Percentiles rank a stretch among this genome's conserved stretches.
These are phyloP conservation scores for Piaya cayana DNA, from an alignment of 2,113 vertebrate species.

Conservation along the genomic window DNA sequence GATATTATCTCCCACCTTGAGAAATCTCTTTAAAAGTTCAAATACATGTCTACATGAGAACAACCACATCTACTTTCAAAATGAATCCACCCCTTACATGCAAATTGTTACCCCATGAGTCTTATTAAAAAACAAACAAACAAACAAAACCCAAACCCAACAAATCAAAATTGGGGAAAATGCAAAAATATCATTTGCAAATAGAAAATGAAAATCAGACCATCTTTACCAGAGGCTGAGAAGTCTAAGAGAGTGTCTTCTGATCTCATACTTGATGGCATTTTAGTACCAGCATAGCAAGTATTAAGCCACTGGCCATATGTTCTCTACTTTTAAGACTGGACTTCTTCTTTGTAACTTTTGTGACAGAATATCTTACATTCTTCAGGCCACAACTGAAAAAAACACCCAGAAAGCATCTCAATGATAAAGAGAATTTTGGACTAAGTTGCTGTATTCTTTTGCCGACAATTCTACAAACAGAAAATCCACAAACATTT, in stretches of 20 bases:
- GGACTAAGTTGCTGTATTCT: not conserved
- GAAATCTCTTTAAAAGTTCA: not conserved
- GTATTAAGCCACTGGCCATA: too few relatives aligned
- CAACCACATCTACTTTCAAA: not conserved
- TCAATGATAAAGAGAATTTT: not conserved
- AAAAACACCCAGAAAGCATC: not conserved
- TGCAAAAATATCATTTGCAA: not conserved
- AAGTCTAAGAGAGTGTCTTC: not conserved
- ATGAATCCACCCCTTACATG: not conserved
- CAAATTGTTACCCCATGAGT: not conserved
- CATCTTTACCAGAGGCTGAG: not conserved
- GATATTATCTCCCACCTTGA: not conserved
- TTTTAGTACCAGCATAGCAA: not conserved
- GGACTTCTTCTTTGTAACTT: not conserved
- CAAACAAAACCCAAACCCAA: not conserved
- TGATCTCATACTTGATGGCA: not conserved
- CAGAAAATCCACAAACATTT: not conserved
- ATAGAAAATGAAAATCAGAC: not conserved
- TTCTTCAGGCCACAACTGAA: not conserved
- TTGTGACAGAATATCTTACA: not conserved
- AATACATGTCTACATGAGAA: not conserved
- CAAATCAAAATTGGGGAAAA: not conserved
- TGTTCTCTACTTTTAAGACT: not conserved
- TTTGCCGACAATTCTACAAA: not conserved
- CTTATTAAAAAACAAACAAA: too few relatives aligned